Conservation (phyloP, 2,113 vertebrate genomes). For the Archocentrus centrarchus region DNA sequence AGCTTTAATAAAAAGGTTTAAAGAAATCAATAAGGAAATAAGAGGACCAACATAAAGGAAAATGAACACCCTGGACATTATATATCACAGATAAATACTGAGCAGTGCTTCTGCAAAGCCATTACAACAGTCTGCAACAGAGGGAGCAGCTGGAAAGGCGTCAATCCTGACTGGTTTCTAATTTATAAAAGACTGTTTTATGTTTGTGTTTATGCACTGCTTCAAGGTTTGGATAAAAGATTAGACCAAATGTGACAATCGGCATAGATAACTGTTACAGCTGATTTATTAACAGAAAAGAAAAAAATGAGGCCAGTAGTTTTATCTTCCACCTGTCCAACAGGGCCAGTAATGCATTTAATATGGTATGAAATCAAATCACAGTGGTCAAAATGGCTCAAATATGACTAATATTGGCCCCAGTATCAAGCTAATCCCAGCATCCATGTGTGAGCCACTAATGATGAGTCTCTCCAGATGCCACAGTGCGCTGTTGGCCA, state of each 20-base stretch:
- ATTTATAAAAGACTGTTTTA: background rate
- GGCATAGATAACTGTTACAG: constrained; percentile 13
- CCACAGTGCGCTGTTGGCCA: constrained; percentile 58
- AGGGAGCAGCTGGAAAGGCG: constrained; percentile 3
- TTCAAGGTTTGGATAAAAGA: background rate
- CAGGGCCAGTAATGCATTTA: constrained; percentile 1
- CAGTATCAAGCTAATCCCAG: constrained; percentile 9
- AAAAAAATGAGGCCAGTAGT: background rate
- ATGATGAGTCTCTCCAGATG: constrained; percentile 75
- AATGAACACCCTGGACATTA: background rate
- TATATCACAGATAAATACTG: background rate
- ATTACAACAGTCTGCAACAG: background rate
- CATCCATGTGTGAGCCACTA: constrained; percentile 53
- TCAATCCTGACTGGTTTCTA: background rate
- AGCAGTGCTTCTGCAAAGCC: background rate
- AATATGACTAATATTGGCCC: constrained; percentile 26
- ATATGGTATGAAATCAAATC: constrained; percentile 14
- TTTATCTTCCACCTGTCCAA: constrained; percentile 29
- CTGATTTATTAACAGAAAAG: background rate
- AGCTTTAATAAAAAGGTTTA: background rate
- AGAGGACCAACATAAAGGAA: background rate
- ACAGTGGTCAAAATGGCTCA: constrained; percentile 11
- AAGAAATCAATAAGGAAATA: background rate
- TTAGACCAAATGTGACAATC: background rate
- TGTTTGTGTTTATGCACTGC: background rate